Base-by-base conservation (phyloP, 2,797 vertebrate species). In the Cirrhinus molitorella region DNA sequence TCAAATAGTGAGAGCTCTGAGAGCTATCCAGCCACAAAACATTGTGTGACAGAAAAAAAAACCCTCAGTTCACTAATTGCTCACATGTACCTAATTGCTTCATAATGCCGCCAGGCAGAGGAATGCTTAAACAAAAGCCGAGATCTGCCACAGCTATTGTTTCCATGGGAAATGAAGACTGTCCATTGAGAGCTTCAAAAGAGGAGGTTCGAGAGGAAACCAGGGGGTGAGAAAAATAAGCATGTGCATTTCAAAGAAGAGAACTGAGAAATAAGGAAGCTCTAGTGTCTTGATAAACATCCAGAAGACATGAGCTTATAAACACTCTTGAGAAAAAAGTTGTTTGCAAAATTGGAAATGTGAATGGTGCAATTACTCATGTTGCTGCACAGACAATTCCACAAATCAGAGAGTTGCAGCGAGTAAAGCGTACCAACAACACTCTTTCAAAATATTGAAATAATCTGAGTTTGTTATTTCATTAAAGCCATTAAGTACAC, bases 41-140 rank as follows among this genome's bases (percentile, higher is more conserved):
- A 0, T 67, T 79, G 86, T 92, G 85, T 88, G 94, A 94, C 94
- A 90, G 87, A 17, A 77, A 7, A 49, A 43, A 31, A 85, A 88
- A 82, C 90, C 85, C 91, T 90, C 88, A 88, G 93, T 94, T 92
- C 85, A 87, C 92, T 95, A 95, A 95, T 95, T 95, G 92, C 89
- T 94, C 91, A 89, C 89, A 92, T 78, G 74, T 83, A 93, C 91
- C 90, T 93, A 93, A 94, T 93, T 92, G 85, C 83, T 89, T 83
- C 85, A 85, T 86, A 91, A 79, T 83, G 61, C 40, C 51, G n/a
- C 16, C 84, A 88, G 89, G 90, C 87, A 63, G 87, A 84, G 76
- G 87, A 85, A 89, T 90, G 89, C 76, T 79, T 73, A 59, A 83
- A 81, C 70, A 87, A 83, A 89, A 51, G 37, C 25, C 49, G 55